These are phyloP conservation scores for Amyelois transitella DNA, from an alignment of 1,140 invertebrate genomes.

Conservation along the genomic window DNA sequence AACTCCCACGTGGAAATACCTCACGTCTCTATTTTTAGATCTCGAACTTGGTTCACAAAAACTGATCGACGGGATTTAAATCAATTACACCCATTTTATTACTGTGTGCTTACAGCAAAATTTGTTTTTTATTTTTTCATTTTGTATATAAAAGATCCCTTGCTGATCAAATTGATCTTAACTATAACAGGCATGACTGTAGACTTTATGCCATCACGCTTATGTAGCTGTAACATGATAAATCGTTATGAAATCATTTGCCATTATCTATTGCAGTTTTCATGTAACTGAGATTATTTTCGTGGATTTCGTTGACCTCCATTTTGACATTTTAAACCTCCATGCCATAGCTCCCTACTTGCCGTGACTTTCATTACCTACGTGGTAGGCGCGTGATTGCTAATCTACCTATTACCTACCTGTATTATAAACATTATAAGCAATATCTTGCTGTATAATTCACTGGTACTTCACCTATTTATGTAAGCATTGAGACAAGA, in stretches of 20 bases:
- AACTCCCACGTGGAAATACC: slow-evolving; percentile 72
- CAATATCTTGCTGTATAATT: neutral
- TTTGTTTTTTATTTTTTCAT: neutral
- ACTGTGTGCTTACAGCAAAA: neutral
- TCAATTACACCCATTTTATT: neutral
- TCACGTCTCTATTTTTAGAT: slow-evolving; percentile 69
- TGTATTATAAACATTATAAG: neutral
- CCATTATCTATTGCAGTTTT: slow-evolving; percentile 6
- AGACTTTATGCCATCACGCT: neutral
- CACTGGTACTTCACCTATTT: neutral
- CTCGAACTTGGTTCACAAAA: slow-evolving; percentile 61
- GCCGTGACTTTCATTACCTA: neutral
- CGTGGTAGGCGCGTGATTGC: neutral
- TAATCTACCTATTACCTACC: neutral
- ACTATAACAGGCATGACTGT: neutral
- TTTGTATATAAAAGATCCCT: no score
- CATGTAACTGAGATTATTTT: neutral
- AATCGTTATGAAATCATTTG: slow-evolving; percentile 2
- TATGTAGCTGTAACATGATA: neutral
- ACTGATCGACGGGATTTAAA: slow-evolving; percentile 47
- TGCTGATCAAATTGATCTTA: slow-evolving; percentile 4
- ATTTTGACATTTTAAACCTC: slow-evolving; percentile 4
- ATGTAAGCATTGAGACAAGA: neutral
- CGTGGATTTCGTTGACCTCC: neutral
- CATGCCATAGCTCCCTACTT: neutral